These are phyloP conservation scores for Jordanella pulchra DNA, from an alignment of 2,797 vertebrate species.

Conservation along the genomic window DNA sequence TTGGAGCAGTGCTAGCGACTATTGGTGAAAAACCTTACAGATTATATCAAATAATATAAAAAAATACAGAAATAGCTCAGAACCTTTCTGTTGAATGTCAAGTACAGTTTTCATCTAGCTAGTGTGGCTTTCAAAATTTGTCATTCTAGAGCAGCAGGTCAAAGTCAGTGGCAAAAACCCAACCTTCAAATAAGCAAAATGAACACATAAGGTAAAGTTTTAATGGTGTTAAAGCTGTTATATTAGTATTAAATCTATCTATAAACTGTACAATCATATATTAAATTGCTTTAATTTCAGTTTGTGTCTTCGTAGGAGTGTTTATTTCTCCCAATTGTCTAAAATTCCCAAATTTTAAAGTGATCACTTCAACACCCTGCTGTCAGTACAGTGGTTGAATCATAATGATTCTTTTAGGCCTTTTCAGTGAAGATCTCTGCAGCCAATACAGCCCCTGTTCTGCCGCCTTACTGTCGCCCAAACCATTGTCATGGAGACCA, in stretches of 20 bases:
- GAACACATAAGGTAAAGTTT: neutral
- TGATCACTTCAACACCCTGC: constrained; percentile 16
- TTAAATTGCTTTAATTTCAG: neutral
- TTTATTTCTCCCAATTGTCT: neutral
- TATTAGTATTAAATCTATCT: neutral
- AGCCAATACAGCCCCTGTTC: constrained; percentile 53
- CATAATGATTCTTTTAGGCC: constrained; percentile 44
- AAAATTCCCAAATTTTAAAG: neutral
- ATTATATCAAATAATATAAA: neutral
- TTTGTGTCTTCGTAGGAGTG: neutral
- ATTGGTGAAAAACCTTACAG: neutral
- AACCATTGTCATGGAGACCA: constrained; percentile 94
- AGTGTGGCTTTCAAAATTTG: neutral
- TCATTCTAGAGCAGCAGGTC: constrained; percentile 2
- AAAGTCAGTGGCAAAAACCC: constrained; percentile 43
- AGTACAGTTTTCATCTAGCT: neutral
- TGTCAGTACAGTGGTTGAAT: constrained; percentile 41
- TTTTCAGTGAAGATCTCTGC: constrained; percentile 46
- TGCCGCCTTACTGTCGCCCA: constrained; percentile 95
- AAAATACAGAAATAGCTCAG: neutral
- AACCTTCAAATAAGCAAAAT: neutral
- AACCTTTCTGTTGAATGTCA: neutral
- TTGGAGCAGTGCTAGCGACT: neutral
- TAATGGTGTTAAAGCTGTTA: neutral
- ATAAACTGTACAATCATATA: neutral